These are phyloP conservation scores for Radopholus similis DNA, from an alignment of 1,140 invertebrate species.

Conservation along the genomic window DNA sequence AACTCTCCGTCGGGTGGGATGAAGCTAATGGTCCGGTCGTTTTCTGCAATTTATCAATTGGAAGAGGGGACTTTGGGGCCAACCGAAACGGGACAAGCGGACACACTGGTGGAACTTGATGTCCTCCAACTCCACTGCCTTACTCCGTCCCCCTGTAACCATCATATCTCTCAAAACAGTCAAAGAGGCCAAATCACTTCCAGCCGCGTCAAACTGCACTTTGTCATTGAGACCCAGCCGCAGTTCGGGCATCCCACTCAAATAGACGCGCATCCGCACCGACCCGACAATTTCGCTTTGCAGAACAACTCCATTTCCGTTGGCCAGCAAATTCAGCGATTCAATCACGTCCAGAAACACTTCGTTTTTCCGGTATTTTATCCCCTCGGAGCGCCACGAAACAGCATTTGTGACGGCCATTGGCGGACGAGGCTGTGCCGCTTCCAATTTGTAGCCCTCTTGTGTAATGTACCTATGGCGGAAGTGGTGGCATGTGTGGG, in stretches of 20 bases:
- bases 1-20: constrained; percentile 95
- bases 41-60: constrained; percentile 67
- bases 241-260: constrained; percentile 99
- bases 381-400: constrained; percentile 96
- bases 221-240: constrained; percentile 96
- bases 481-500: neutral
- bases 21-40: constrained; percentile 71
- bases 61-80: too few species aligned
- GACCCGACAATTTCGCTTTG: constrained; percentile 96
- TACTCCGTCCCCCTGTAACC: constrained; percentile 77
- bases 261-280: constrained; percentile 97
- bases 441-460: constrained; percentile 93
- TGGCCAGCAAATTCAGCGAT: constrained; percentile 85
- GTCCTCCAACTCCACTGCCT: constrained; percentile 97
- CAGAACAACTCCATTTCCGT: constrained; percentile 81
- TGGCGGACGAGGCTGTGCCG: constrained; percentile 79
- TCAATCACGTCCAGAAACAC: constrained; percentile 99
- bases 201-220: constrained; percentile 79
- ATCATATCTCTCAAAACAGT: constrained; percentile 12
- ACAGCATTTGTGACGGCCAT: constrained; percentile 88
- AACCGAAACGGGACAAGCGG: constrained; percentile 79
- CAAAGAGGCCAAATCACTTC: constrained; percentile 21
- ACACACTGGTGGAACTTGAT: constrained; percentile 99
- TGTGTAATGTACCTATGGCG: constrained; percentile 73
- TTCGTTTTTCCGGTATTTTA: constrained; percentile 99